These are phyloP conservation scores for Drosophila lacteicornis DNA, from an alignment of 1,140 invertebrate genomes.

Conservation along the genomic window DNA sequence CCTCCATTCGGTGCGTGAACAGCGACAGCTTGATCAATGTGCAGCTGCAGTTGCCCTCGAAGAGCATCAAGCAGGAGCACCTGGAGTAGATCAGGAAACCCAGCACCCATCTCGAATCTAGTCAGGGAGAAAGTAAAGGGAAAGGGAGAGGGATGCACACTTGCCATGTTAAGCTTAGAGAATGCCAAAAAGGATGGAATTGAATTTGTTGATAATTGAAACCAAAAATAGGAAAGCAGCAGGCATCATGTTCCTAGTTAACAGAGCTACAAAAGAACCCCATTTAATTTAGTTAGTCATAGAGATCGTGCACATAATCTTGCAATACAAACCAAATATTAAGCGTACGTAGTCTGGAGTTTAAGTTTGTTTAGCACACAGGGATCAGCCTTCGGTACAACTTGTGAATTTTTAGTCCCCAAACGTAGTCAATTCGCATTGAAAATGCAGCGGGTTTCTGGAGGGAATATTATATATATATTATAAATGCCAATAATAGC, in stretches of 20 bases:
- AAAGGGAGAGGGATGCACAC: constrained; percentile 20
- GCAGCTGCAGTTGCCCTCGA: constrained; percentile 57
- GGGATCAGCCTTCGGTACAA: constrained; percentile 17
- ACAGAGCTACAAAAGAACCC: constrained; percentile 10
- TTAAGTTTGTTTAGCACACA: constrained; percentile 26
- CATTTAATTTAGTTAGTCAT: constrained; percentile 13
- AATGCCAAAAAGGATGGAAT: too few species aligned
- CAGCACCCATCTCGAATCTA: constrained; percentile 57
- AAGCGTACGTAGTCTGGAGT: constrained; percentile 22
- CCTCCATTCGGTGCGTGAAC: constrained; percentile 61
- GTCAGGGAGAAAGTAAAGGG: constrained; percentile 36
- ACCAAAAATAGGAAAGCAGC: constrained; percentile 20
- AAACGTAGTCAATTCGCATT: constrained; percentile 65
- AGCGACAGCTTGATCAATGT: constrained; percentile 59
- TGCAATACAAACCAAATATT: constrained; percentile 73
- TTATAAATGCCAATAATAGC: not conserved
- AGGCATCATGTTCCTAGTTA: constrained; percentile 48
- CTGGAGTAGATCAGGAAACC: constrained; percentile 39
- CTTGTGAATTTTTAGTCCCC: constrained; percentile 12
- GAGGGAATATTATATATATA: not conserved
- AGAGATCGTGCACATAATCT: constrained; percentile 14
- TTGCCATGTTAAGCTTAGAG: constrained; percentile 41
- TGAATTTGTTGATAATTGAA: constrained; percentile 60
- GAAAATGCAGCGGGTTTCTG: constrained; percentile 37
- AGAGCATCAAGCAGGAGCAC: constrained; percentile 68